Evolutionary conservation across 2,113 vertebrate genomes (phyloP).

Genomic region (Acrocephalus kingi): DNA sequence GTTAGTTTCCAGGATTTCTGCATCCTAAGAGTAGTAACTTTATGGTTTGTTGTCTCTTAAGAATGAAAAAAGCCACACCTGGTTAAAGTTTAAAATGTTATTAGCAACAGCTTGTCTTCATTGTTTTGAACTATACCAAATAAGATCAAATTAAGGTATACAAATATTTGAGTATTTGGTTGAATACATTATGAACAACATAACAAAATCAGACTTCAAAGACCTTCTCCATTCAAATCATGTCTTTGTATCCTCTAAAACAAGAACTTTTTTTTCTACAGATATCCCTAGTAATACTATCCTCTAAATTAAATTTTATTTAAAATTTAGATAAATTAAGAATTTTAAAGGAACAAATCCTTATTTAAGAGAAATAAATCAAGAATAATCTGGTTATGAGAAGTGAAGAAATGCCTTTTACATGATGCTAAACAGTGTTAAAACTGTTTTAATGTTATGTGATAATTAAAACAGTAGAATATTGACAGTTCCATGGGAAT

Average conservation of each 20-base stretch:
- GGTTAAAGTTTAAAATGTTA: background rate
- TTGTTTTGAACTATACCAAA: background rate
- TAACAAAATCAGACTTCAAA: background rate
- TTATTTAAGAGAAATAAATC: background rate
- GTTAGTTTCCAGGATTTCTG: background rate
- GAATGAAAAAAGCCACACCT: background rate
- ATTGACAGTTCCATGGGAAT: background rate
- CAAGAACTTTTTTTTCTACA: background rate
- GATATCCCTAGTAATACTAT: accelerated
- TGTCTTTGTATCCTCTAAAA: background rate
- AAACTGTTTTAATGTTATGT: background rate
- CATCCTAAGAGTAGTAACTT: background rate
- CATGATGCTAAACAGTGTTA: background rate
- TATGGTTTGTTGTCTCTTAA: background rate
- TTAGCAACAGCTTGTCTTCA: background rate
- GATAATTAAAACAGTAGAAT: background rate
- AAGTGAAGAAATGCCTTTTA: background rate
- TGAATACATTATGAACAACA: background rate
- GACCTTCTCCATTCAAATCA: background rate
- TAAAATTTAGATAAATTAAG: background rate
- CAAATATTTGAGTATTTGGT: background rate
- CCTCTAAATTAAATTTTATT: background rate
- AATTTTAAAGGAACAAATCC: background rate
- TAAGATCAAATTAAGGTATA: background rate
- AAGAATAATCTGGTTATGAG: background rate